A percentile compares a stretch with the other conserved stretches of the same genome.
These are phyloP conservation scores for Slavum lentiscoides DNA, from an alignment of 2,888 invertebrate species.

Conservation along the genomic window DNA sequence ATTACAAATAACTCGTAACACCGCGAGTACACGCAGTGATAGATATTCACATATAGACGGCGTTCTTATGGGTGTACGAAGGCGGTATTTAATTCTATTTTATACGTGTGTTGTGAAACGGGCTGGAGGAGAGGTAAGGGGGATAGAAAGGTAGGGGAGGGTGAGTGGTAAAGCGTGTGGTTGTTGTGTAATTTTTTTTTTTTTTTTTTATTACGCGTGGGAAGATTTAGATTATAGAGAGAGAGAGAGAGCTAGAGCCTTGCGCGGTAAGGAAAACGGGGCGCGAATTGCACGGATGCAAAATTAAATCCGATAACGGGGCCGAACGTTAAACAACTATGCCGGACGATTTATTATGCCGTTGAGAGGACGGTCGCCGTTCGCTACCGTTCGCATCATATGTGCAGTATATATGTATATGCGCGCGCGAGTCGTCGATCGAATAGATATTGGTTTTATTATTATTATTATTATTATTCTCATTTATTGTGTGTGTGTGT, in stretches of 20 bases:
- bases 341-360: conserved; percentile 42
- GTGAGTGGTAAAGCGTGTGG: conserved; percentile 27
- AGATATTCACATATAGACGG: too few relatives aligned
- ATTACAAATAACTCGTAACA: too few relatives aligned
- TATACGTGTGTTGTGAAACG: too few relatives aligned
- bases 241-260: background rate
- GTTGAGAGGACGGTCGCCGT: conserved; percentile 27
- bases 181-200: background rate
- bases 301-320: conserved; percentile 52
- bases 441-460: too few relatives aligned
- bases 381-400: conserved; percentile 49
- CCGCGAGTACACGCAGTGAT: too few relatives aligned
- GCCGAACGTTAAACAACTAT: conserved; percentile 44
- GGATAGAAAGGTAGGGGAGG: too few relatives aligned
- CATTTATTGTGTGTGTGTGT: background rate
- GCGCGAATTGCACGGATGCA: conserved; percentile 45
- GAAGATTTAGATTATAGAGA: conserved; percentile 51
- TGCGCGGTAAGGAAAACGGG: conserved; percentile 37
- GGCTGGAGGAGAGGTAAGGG: background rate
- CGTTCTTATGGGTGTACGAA: too few relatives aligned
- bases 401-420: conserved; percentile 39
- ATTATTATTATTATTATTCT: too few relatives aligned
- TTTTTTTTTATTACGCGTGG: conserved; percentile 43
- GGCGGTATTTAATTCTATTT: too few relatives aligned
- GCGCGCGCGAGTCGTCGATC: background rate